Evolutionary conservation across 2,888 invertebrate species (phyloP).

Genomic region (Incurvaria masculella): DNA sequence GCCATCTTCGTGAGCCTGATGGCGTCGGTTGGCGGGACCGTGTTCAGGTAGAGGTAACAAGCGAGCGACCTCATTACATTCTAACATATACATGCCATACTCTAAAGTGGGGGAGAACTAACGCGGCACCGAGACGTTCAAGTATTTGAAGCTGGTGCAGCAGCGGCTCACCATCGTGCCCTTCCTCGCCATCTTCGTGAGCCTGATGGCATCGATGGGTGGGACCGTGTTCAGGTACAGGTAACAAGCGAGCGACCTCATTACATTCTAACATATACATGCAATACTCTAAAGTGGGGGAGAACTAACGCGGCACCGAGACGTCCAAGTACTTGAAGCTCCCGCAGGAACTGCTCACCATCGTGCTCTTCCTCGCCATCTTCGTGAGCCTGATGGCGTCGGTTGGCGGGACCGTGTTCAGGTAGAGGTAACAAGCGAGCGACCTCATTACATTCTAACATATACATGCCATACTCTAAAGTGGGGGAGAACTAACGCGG

Average conservation of each 20-base stretch:
- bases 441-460: not conserved
- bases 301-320: conserved; percentile 45
- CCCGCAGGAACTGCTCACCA: conserved; percentile 75
- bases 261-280: too few relatives aligned
- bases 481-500: conserved; percentile 42
- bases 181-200: conserved; percentile 57
- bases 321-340: conserved; percentile 59
- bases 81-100: too few relatives aligned
- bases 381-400: conserved; percentile 72
- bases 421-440: conserved; percentile 23
- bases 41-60: conserved; percentile 3
- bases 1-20: conserved; percentile 60
- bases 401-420: conserved; percentile 56
- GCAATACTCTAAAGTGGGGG: too few relatives aligned
- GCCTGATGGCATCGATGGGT: too few relatives aligned
- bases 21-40: conserved; percentile 56
- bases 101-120: too few relatives aligned
- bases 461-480: not conserved
- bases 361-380: conserved; percentile 73
- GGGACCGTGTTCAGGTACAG: too few relatives aligned
- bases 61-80: too few relatives aligned
- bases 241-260: too few relatives aligned
- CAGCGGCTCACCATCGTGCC: too few relatives aligned
- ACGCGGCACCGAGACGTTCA: too few relatives aligned
- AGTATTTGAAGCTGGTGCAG: too few relatives aligned